Percentiles rank a stretch among this genome's conserved stretches.
phyloP scores from a whole-genome alignment of 2,113 vertebrate species.

The Phrynosoma platyrhinos region DNA sequence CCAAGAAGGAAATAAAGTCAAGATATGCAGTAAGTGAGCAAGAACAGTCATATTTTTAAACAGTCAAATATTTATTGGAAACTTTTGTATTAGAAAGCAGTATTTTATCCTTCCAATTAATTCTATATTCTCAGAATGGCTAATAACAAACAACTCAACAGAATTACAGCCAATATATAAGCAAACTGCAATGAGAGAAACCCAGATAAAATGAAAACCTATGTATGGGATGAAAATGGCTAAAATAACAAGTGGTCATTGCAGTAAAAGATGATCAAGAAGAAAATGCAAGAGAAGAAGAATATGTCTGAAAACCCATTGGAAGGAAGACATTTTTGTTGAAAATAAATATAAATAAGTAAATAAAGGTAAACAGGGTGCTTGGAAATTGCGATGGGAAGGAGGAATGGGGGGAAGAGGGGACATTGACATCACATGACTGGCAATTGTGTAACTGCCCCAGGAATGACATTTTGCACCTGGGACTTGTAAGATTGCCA shows the following conservation, averaged over 20 bases:
- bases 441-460: too few relatives aligned
- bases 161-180: neutral
- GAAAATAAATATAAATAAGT: too few relatives aligned
- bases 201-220: neutral
- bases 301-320: too few relatives aligned
- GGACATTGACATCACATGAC: too few relatives aligned
- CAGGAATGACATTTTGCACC: too few relatives aligned
- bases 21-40: neutral
- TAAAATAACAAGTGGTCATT: too few relatives aligned
- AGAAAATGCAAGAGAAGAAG: too few relatives aligned
- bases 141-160: neutral
- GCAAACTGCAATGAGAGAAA: neutral
- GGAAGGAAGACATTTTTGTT: neutral
- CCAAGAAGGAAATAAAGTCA: neutral
- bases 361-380: too few relatives aligned
- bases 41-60: neutral
- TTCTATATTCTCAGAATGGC: neutral
- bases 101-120: neutral
- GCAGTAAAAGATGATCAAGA: too few relatives aligned
- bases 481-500: too few relatives aligned
- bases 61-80: constrained; percentile 2
- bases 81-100: neutral
- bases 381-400: too few relatives aligned
- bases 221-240: neutral
- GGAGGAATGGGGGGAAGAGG: too few relatives aligned